These are phyloP conservation scores for Ommatoiulus sabulosus DNA, from an alignment of 2,888 invertebrate species.

Conservation along the genomic window DNA sequence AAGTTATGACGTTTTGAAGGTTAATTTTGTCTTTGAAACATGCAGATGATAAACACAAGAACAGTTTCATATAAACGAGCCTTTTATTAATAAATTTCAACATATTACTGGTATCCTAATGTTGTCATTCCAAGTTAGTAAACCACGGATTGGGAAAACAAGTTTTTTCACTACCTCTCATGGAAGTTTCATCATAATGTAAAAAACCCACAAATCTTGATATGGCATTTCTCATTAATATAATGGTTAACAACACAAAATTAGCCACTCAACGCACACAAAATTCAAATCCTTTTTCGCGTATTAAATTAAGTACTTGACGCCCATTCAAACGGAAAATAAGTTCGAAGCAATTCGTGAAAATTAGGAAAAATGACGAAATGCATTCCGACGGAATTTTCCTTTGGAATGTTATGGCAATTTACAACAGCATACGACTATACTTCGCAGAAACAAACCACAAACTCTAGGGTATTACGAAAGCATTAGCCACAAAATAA, in stretches of 20 bases:
- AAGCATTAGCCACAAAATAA: too few species aligned
- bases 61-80: not conserved
- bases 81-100: conserved; percentile 24
- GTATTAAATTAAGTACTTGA: not conserved
- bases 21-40: too few species aligned
- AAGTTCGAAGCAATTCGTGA: not conserved
- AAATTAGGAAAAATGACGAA: not conserved
- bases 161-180: not conserved
- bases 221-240: conserved; percentile 28
- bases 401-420: conserved; percentile 12
- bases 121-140: conserved; percentile 27
- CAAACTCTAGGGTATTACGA: too few species aligned
- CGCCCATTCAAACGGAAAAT: not conserved
- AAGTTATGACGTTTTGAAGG: too few species aligned
- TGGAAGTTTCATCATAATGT: conserved; percentile 17
- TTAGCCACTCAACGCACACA: conserved; percentile 8
- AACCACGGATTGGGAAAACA: conserved; percentile 11
- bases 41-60: not conserved
- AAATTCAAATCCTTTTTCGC: not conserved
- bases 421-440: not conserved
- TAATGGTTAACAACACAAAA: conserved; percentile 26
- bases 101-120: conserved; percentile 27
- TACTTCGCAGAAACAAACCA: not conserved
- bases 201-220: not conserved
- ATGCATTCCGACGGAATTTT: not conserved